phyloP scores from a whole-genome alignment of 2,113 vertebrate genomes.

The Trochalopteron elliotii region DNA sequence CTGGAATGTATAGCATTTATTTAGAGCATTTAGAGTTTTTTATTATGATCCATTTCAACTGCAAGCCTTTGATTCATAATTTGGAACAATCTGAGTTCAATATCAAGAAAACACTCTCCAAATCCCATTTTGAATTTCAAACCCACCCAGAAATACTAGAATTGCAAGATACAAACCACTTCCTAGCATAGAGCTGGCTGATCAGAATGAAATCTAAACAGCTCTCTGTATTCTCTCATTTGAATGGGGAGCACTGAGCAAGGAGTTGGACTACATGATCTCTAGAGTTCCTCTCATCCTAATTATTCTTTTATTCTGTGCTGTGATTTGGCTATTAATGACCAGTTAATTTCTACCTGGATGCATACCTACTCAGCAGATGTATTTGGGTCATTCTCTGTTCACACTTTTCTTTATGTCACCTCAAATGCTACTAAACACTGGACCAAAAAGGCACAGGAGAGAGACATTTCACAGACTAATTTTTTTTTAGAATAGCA shows the following conservation, averaged over 20 bases:
- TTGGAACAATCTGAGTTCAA: not conserved
- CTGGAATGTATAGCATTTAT: not conserved
- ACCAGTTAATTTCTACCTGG: not conserved
- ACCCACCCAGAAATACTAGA: not conserved
- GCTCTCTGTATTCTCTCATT: not conserved
- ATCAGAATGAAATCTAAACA: not conserved
- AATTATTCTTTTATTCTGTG: not conserved
- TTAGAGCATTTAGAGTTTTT: not conserved
- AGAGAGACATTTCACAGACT: not conserved
- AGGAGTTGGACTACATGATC: not conserved
- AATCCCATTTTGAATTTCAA: not conserved
- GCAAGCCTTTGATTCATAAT: not conserved
- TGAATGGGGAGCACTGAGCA: not conserved
- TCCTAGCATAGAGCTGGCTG: not conserved
- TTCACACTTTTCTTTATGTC: not conserved
- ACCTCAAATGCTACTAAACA: not conserved
- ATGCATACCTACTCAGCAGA: not conserved
- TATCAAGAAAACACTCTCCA: not conserved
- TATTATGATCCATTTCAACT: not conserved
- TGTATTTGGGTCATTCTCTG: not conserved
- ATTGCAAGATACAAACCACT: not conserved
- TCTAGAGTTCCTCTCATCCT: not conserved
- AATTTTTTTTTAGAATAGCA: not conserved
- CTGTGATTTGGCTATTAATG: not conserved
- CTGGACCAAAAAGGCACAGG: not conserved